Evolutionary conservation across 2,797 vertebrate genomes (phyloP).

Genomic region (Martes flavigula): DNA sequence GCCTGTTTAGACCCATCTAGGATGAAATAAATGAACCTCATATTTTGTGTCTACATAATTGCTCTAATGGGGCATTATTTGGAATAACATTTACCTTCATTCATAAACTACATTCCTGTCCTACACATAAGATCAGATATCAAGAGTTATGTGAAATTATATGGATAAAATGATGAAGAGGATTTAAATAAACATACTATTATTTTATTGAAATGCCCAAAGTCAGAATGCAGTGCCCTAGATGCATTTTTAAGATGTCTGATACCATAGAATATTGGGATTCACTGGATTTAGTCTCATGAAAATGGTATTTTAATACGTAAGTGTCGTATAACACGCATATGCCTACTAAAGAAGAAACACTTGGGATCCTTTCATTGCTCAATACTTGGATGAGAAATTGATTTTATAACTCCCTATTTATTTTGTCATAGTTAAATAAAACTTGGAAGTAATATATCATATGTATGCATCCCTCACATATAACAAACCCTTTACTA

Average conservation of each 20-base stretch:
- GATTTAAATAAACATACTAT: not conserved
- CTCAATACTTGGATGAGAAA: not conserved
- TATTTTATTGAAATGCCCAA: not conserved
- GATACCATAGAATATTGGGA: not conserved
- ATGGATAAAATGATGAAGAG: not conserved
- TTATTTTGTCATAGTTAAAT: not conserved
- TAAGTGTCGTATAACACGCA: not conserved
- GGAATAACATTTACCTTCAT: not conserved
- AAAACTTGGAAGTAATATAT: not conserved
- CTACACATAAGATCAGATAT: not conserved
- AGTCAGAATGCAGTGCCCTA: not conserved
- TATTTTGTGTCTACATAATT: not conserved
- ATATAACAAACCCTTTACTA: not conserved
- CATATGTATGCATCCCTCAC: not conserved
- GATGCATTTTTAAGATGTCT: not conserved
- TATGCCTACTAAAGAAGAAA: not conserved
- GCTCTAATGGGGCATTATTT: not conserved
- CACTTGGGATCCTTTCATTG: not conserved
- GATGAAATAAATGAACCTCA: not conserved
- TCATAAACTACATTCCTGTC: not conserved
- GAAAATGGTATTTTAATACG: not conserved
- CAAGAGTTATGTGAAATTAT: not conserved
- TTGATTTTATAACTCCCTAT: not conserved
- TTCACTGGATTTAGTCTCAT: not conserved
- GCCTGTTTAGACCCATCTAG: not conserved